Evolutionary conservation across 2,797 vertebrate species (phyloP).

Genomic region (Melanotaenia parkinsoni): DNA sequence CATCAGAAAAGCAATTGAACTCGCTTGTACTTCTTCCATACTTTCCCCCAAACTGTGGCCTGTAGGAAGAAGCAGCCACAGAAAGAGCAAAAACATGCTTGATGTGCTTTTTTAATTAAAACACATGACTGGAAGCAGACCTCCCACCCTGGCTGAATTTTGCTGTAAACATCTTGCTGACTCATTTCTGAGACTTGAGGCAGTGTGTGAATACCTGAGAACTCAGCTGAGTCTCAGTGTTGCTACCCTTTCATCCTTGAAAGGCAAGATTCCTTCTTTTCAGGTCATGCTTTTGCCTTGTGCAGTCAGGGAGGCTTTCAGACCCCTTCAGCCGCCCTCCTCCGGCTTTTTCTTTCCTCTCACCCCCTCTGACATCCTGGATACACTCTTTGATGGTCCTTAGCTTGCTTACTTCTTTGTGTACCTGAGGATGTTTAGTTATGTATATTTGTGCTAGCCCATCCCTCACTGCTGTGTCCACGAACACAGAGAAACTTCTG

Average conservation of each 20-base stretch:
- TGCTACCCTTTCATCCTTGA: conserved; percentile 67
- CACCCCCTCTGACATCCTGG: conserved; percentile 66
- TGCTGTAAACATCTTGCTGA: conserved; percentile 67
- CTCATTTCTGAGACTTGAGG: conserved; percentile 61
- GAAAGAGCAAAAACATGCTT: conserved; percentile 38
- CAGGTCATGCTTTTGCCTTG: conserved; percentile 61
- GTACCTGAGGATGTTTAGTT: conserved; percentile 71
- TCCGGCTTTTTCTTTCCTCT: conserved; percentile 40
- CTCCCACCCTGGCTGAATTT: conserved; percentile 38
- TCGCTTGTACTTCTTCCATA: conserved; percentile 4
- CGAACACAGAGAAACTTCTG: conserved; percentile 35
- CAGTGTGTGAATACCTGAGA: conserved; percentile 55
- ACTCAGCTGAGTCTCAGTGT: conserved; percentile 57
- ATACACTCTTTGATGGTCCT: conserved; percentile 69
- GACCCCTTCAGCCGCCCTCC: conserved; percentile 22
- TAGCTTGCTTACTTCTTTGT: conserved; percentile 54
- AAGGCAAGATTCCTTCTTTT: conserved; percentile 65
- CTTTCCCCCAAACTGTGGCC: conserved; percentile 23
- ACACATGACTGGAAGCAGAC: conserved; percentile 55
- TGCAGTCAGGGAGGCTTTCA: conserved; percentile 52
- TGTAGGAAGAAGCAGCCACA: conserved; percentile 13
- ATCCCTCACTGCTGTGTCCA: conserved; percentile 2
- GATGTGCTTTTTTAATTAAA: conserved; percentile 69
- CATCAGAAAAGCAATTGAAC: conserved; percentile 14
- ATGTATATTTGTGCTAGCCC: conserved; percentile 60